Evolutionary conservation across 2,797 vertebrate species (phyloP).

Genomic region (Ctenochaetus hawaiiensis): DNA sequence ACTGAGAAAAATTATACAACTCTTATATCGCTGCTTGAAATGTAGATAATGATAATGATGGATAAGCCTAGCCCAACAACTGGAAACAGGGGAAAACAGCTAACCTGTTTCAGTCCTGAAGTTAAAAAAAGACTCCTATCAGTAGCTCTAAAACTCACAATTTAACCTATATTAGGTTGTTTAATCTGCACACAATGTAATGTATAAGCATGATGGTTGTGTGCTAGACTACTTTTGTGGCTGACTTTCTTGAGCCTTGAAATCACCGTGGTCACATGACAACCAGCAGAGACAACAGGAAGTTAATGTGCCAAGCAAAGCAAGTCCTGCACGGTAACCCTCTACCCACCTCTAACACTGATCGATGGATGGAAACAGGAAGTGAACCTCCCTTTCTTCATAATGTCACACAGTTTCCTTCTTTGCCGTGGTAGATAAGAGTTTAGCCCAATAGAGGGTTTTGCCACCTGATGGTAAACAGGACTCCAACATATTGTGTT

Average conservation of each 20-base stretch:
- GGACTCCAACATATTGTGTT: neutral
- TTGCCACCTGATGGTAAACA: neutral
- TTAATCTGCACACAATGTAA: neutral
- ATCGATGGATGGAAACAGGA: neutral
- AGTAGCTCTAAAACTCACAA: neutral
- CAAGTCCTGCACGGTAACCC: neutral
- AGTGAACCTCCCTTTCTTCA: neutral
- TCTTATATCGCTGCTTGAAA: neutral
- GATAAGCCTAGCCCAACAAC: neutral
- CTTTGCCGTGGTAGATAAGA: neutral
- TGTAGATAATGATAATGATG: no score
- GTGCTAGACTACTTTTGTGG: constrained; percentile 1
- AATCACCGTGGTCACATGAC: neutral
- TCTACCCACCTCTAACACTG: neutral
- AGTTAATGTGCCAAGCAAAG: neutral
- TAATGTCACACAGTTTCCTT: neutral
- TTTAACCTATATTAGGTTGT: neutral
- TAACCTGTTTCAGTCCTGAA: neutral
- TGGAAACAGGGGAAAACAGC: neutral
- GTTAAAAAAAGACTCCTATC: neutral
- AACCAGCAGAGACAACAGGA: neutral
- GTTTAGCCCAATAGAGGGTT: neutral
- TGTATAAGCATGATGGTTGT: neutral
- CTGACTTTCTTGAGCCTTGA: neutral
- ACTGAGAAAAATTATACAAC: neutral